Evolutionary conservation across 2,113 vertebrate genomes (phyloP).

Genomic region (Catharus bicknelli): DNA sequence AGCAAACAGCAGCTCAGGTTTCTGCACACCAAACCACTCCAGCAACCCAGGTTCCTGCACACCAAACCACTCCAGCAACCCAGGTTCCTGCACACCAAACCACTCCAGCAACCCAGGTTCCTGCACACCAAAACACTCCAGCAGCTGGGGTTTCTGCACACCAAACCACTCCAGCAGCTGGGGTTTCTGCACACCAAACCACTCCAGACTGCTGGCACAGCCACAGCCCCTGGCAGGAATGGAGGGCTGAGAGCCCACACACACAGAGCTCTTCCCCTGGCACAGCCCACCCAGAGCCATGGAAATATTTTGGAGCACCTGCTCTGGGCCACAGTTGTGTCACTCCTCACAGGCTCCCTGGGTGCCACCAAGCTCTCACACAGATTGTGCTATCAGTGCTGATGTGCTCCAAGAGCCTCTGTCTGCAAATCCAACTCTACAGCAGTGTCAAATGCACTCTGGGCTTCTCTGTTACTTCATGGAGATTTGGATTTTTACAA

Average conservation of each 20-base stretch:
- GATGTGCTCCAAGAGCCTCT: background rate
- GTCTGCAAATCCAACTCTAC: background rate
- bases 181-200: rapidly evolving
- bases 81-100: too few relatives aligned
- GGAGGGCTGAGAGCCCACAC: background rate
- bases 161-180: background rate
- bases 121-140: too few relatives aligned
- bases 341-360: background rate
- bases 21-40: too few relatives aligned
- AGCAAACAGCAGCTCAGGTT: background rate
- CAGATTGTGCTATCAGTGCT: background rate
- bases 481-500: background rate
- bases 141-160: too few relatives aligned
- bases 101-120: too few relatives aligned
- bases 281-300: background rate
- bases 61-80: too few relatives aligned
- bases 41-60: too few relatives aligned
- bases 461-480: background rate
- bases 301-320: background rate
- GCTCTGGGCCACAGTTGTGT: rapidly evolving
- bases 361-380: background rate
- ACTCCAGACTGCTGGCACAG: rapidly evolving
- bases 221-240: rapidly evolving
- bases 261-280: background rate
- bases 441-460: background rate